A percentile compares a stretch with the other conserved stretches of the same genome.
phyloP scores from a whole-genome alignment of 1,140 invertebrate genomes.

The Cotesia vestalis region DNA sequence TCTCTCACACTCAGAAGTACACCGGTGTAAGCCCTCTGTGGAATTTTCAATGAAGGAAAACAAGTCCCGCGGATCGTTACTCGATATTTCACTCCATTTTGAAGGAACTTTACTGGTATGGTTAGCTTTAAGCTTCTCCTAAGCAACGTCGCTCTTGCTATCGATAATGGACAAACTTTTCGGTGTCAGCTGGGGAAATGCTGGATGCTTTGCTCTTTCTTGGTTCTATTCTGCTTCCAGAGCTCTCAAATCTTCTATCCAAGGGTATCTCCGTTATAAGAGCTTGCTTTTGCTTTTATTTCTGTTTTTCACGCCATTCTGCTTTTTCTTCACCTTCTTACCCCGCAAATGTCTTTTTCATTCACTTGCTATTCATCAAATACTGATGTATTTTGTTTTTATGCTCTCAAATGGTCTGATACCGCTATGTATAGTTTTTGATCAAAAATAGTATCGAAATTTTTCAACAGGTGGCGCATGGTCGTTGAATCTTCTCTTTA shows the following conservation, averaged over 20 bases:
- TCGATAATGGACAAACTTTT: conserved; percentile 43
- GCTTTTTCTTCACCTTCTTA: too few species aligned
- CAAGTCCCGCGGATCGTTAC: conserved; percentile 36
- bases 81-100: conserved; percentile 43
- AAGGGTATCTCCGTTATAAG: conserved; percentile 22
- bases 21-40: neutral
- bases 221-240: conserved; percentile 12
- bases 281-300: neutral
- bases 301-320: conserved; percentile 2
- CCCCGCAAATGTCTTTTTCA: too few species aligned
- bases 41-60: conserved; percentile 31
- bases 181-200: conserved; percentile 35
- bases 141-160: conserved; percentile 23
- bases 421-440: too few species aligned
- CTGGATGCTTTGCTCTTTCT: neutral
- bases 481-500: too few species aligned
- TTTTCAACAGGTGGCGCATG: too few species aligned
- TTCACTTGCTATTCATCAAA: too few species aligned
- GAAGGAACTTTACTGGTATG: conserved; percentile 33
- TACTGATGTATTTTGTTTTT: too few species aligned
- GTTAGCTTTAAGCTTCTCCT: neutral
- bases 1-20: conserved; percentile 1
- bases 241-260: neutral
- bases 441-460: too few species aligned
- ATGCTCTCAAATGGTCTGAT: too few species aligned